Percentiles rank a stretch among this genome's conserved stretches.
These are phyloP conservation scores for Lepus oiostolus DNA, from an alignment of 2,797 vertebrate species.

Conservation along the genomic window DNA sequence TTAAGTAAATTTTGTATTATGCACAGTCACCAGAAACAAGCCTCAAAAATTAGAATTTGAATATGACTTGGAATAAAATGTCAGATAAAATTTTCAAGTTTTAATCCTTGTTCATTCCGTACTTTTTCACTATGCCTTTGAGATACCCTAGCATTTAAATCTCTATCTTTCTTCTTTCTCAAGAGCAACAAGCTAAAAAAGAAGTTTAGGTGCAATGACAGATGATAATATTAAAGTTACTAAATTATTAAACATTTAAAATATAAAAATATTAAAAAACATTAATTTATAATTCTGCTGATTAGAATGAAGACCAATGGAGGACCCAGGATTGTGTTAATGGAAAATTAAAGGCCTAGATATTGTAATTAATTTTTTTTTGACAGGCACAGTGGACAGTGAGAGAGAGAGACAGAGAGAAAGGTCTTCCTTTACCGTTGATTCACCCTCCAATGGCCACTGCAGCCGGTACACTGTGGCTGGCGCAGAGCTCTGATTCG, in stretches of 20 bases:
- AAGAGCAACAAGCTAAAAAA: neutral
- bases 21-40: neutral
- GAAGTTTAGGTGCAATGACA: neutral
- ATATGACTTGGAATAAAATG: neutral
- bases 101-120: neutral
- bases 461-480: too few relatives aligned
- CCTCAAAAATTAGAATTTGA: neutral
- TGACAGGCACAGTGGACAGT: too few relatives aligned
- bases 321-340: neutral
- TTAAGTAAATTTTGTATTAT: conserved; percentile 15
- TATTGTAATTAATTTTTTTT: too few relatives aligned
- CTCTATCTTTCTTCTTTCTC: neutral
- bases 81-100: neutral
- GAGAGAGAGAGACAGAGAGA: too few relatives aligned
- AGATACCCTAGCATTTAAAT: neutral
- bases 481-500: too few relatives aligned
- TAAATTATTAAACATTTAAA: too few relatives aligned
- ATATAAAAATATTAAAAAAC: too few relatives aligned
- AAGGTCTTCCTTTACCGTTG: too few relatives aligned
- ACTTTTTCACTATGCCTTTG: neutral
- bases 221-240: neutral
- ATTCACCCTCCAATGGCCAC: too few relatives aligned
- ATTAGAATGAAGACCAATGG: neutral
- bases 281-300: neutral
- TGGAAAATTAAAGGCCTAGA: neutral